A percentile compares a stretch with the other conserved stretches of the same genome.
These are phyloP conservation scores for Spermophilus dauricus DNA, from an alignment of 2,113 vertebrate genomes.

Conservation along the genomic window DNA sequence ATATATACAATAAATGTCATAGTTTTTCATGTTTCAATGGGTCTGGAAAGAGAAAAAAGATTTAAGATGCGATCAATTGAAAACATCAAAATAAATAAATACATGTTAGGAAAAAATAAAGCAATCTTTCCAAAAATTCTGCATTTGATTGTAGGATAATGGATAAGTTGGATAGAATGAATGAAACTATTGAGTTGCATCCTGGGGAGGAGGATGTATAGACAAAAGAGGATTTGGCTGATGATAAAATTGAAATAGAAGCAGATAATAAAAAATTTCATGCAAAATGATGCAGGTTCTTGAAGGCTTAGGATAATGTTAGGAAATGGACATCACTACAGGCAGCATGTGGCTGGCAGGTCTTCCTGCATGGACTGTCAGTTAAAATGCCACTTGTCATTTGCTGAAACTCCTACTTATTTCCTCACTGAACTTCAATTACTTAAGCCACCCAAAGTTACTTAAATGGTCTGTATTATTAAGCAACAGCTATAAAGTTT, in stretches of 20 bases:
- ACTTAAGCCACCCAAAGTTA: not conserved
- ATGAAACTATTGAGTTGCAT: conserved; percentile 29
- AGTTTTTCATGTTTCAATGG: not conserved
- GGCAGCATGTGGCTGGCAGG: not conserved
- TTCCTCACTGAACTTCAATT: not conserved
- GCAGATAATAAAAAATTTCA: not conserved
- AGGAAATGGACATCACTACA: not conserved
- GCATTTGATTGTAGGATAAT: conserved; percentile 36
- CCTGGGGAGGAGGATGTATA: not conserved
- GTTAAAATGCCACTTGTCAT: not conserved
- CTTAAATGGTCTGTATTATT: not conserved
- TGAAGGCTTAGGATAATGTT: conserved; percentile 3
- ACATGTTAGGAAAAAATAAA: not conserved
- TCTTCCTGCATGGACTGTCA: not conserved
- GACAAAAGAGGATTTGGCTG: conserved; percentile 38
- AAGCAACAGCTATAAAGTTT: not conserved
- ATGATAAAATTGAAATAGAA: conserved; percentile 36
- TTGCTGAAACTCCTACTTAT: not conserved
- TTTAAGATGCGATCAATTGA: conserved; percentile 3
- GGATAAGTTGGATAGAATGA: conserved; percentile 36
- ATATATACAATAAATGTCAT: not conserved
- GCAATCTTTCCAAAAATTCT: not conserved
- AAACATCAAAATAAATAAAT: conserved; percentile 29
- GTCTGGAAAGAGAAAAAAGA: not conserved
- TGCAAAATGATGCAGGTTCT: conserved; percentile 35